These are phyloP conservation scores for Seladonia tumulorum DNA, from an alignment of 2,888 invertebrate genomes.

Conservation along the genomic window DNA sequence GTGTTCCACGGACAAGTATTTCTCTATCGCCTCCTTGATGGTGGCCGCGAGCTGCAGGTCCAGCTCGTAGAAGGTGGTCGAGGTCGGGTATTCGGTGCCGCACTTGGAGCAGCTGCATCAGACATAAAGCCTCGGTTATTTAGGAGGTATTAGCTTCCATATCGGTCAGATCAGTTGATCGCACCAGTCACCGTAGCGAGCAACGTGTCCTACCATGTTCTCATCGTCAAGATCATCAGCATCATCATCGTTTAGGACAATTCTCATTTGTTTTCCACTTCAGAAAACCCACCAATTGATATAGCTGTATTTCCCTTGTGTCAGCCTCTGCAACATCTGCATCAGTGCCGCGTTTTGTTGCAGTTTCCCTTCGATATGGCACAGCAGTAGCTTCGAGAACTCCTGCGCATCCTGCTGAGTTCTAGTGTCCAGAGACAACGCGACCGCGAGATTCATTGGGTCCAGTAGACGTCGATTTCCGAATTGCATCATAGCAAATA, in stretches of 20 bases:
- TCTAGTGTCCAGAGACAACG: slow-evolving; percentile 86
- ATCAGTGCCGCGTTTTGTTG: slow-evolving; percentile 79
- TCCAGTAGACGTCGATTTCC: slow-evolving; percentile 86
- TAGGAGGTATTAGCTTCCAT: slow-evolving; percentile 54
- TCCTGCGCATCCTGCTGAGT: slow-evolving; percentile 89
- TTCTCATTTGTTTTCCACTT: slow-evolving; percentile 76
- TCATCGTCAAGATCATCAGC: slow-evolving; percentile 73
- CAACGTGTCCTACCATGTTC: slow-evolving; percentile 75
- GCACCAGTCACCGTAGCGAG: slow-evolving; percentile 73
- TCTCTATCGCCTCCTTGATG: slow-evolving; percentile 85
- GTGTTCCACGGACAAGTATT: slow-evolving; percentile 86
- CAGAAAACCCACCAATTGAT: slow-evolving; percentile 77
- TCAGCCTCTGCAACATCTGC: slow-evolving; percentile 78
- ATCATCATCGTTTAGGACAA: slow-evolving; percentile 72
- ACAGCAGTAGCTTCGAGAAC: slow-evolving; percentile 87
- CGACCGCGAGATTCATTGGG: slow-evolving; percentile 86
- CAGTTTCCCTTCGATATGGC: slow-evolving; percentile 86
- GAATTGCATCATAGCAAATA: slow-evolving; percentile 87
- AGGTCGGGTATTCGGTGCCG: slow-evolving; percentile 85
- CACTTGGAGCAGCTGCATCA: slow-evolving; percentile 82
- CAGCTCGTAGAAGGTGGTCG: slow-evolving; percentile 87
- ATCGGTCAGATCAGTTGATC: slow-evolving; percentile 73
- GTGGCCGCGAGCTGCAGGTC: slow-evolving; percentile 86
- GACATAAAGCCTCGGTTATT: slow-evolving; percentile 62
- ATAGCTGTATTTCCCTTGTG: slow-evolving; percentile 82